phyloP scores from a whole-genome alignment of 2,888 invertebrate species.

The Eustalomyia histrio region DNA sequence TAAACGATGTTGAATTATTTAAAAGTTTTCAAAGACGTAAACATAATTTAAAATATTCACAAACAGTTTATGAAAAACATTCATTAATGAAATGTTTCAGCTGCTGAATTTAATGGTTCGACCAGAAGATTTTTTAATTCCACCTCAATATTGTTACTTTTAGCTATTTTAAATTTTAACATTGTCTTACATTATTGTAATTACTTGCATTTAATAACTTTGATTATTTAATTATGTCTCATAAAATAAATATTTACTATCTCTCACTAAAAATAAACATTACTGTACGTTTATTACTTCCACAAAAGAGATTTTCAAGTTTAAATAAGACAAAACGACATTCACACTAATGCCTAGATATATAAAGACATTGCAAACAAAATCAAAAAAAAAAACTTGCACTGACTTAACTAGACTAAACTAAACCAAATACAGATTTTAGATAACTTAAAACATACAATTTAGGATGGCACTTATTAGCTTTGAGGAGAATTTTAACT shows the following conservation, averaged over 20 bases:
- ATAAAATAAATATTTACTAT: conserved; percentile 5
- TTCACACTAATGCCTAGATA: not conserved
- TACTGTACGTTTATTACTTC: conserved; percentile 7
- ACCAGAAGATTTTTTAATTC: no score
- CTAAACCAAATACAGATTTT: conserved; percentile 7
- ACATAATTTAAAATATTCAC: no score
- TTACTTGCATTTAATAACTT: not conserved
- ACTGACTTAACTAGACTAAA: conserved; percentile 7
- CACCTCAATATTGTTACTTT: no score
- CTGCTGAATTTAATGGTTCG: no score
- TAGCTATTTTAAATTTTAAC: no score
- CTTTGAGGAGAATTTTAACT: no score
- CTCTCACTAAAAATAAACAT: conserved; percentile 21
- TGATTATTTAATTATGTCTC: conserved; percentile 1
- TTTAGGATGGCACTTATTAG: conserved; percentile 1
- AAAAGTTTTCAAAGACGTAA: no score
- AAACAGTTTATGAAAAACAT: no score
- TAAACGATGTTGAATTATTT: no score
- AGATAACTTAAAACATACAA: conserved; percentile 24
- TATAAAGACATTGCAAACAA: not conserved
- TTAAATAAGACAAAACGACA: conserved; percentile 30
- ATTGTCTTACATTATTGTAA: no score
- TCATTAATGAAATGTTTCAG: no score
- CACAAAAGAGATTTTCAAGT: conserved; percentile 15
- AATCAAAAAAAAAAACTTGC: not conserved